A percentile compares a stretch with the other conserved stretches of the same genome.
Conservation (phyloP, 1,140 invertebrate species). For the Phortica variegata region DNA sequence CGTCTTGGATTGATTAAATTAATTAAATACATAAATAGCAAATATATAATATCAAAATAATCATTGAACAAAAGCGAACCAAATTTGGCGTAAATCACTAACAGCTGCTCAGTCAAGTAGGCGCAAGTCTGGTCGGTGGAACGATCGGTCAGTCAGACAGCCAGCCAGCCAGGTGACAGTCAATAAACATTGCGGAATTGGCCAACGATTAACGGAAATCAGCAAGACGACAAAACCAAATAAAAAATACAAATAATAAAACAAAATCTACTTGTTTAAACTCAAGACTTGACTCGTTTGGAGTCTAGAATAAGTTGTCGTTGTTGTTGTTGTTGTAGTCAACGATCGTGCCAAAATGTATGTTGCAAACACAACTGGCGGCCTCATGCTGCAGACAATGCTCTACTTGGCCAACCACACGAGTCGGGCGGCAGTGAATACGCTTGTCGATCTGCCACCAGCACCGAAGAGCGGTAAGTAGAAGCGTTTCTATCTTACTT, state of each 20-base stretch:
- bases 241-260: background rate
- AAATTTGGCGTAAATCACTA: too few relatives aligned
- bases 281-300: too few relatives aligned
- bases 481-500: background rate
- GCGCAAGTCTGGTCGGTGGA: too few relatives aligned
- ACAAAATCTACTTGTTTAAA: background rate
- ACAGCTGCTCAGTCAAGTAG: too few relatives aligned
- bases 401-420: conserved; percentile 54
- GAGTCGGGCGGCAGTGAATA: conserved; percentile 47
- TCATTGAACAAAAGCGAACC: too few relatives aligned
- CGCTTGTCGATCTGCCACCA: conserved; percentile 44
- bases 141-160: too few relatives aligned
- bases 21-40: too few relatives aligned
- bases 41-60: too few relatives aligned
- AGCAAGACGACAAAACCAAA: background rate
- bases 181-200: background rate
- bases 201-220: background rate
- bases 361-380: conserved; percentile 49
- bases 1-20: too few relatives aligned
- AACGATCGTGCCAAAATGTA: conserved; percentile 29
- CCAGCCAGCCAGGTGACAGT: too few relatives aligned
- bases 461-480: conserved; percentile 51
- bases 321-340: too few relatives aligned
- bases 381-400: conserved; percentile 55
- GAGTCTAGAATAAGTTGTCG: too few relatives aligned